Base-by-base conservation (phyloP, 2,888 invertebrate genomes). In the Ligdia adustata region DNA sequence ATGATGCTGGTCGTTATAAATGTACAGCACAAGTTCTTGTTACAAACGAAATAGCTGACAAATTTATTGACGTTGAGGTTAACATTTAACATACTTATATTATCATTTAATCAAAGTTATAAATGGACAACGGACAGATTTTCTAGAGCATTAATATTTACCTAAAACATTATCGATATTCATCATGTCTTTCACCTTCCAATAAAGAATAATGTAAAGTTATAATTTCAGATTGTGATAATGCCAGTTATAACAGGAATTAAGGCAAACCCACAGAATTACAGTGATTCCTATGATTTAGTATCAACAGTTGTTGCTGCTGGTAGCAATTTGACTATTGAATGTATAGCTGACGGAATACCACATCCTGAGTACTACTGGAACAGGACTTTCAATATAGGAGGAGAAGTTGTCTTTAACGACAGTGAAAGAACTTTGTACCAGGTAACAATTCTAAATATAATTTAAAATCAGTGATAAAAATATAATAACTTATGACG, bases 291-390 rank as follows among this genome's bases (percentile, higher is more conserved):
- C n/a, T n/a, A n/a, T n/a, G n/a, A n/a, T n/a, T n/a, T n/a, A n/a
- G n/a, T n/a, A n/a, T 11, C 35, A 7, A 51, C 55, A 3, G 66
- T 52, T 2, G 68, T 80, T 0, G 38, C 67, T 3, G 62, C 60
- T 22, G 81, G 78, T 0, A 66, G 66, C 11, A 31, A 60, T 11
- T 50, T 88, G 13, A 56, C 66, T 0, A 64, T 88, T 38, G 76
- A 81, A 41, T 90, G 89, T 52, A 41, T 60, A 18, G 82, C 81
- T 1, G 67, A 75, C 16, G 86, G 83, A 0, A 59, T 53, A 5
- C 88, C 88, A 4, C 62, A 69, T 14, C 84, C 86, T 1, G 61
- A 68, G 47, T 81, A 77, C 33, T 39, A 31, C 9, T 89, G 82
- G 81, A 75, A 50, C 6, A 49, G 13, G 87, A 85, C 60, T 53